phyloP scores from a whole-genome alignment of 2,797 vertebrate species.

The Hylomyscus alleni region DNA sequence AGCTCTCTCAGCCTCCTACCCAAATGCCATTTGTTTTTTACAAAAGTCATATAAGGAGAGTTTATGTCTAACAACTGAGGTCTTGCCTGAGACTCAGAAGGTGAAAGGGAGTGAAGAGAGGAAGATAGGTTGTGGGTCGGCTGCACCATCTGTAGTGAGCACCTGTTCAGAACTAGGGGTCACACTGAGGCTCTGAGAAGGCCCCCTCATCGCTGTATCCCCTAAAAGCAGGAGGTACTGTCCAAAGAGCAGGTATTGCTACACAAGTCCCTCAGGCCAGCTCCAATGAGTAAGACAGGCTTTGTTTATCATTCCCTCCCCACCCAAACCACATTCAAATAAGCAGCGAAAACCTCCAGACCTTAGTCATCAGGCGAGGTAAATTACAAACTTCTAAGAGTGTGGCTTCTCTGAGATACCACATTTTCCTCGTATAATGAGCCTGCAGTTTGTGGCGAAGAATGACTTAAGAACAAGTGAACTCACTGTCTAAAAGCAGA shows the following conservation, averaged over 20 bases:
- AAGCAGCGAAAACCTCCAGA: conserved; percentile 68
- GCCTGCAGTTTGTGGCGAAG: conserved; percentile 76
- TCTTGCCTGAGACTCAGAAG: neutral
- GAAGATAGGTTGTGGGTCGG: neutral
- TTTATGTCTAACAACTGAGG: neutral
- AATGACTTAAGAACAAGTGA: conserved; percentile 78
- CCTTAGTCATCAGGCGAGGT: conserved; percentile 74
- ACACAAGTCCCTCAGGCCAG: neutral
- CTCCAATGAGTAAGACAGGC: conserved; percentile 23
- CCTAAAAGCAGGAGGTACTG: neutral
- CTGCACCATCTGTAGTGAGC: neutral
- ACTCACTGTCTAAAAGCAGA: conserved; percentile 78
- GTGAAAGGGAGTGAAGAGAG: neutral
- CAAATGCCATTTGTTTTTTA: neutral
- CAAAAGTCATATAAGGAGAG: neutral
- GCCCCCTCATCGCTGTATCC: accelerated
- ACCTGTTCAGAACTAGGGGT: neutral
- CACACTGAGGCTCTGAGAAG: neutral
- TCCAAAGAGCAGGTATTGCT: conserved; percentile 1
- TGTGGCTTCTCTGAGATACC: conserved; percentile 73
- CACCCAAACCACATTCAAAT: conserved; percentile 70
- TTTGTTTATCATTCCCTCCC: conserved; percentile 38
- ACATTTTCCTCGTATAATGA: conserved; percentile 64
- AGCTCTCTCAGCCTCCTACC: neutral
- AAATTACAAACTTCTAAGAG: conserved; percentile 77